A percentile compares a stretch with the other conserved stretches of the same genome.
phyloP scores from a whole-genome alignment of 2,888 invertebrate genomes.

The Lithophane ornitopus region DNA sequence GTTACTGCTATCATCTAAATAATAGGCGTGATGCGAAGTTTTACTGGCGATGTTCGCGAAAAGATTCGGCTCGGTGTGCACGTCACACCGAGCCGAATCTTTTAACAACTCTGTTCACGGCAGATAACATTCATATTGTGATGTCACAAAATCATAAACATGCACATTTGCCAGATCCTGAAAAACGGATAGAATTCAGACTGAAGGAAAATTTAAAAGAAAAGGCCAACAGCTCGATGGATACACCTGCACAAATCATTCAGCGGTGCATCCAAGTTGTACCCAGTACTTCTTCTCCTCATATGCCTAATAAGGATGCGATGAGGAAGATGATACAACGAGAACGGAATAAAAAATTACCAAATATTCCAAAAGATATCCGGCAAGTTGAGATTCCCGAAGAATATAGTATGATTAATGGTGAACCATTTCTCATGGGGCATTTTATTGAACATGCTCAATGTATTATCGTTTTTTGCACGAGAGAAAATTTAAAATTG shows the following conservation, averaged over 20 bases:
- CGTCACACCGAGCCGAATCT: too few species aligned
- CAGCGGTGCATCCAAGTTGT: slow-evolving; percentile 9
- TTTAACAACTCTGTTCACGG: too few species aligned
- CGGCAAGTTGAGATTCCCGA: not conserved
- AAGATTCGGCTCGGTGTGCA: too few species aligned
- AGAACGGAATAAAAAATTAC: slow-evolving; percentile 4
- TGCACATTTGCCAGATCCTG: slow-evolving; percentile 6
- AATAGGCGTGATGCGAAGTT: too few species aligned
- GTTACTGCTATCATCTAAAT: too few species aligned
- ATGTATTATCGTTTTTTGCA: too few species aligned
- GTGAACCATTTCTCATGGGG: too few species aligned
- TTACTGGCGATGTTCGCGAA: too few species aligned
- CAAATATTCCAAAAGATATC: slow-evolving; percentile 11
- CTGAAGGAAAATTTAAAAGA: slow-evolving; percentile 13
- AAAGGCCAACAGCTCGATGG: slow-evolving; percentile 8
- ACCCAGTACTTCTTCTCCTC: slow-evolving; percentile 5
- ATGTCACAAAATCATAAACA: slow-evolving; percentile 3
- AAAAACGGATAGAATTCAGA: not conserved
- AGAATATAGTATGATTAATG: too few species aligned
- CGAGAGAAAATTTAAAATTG: too few species aligned
- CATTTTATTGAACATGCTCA: too few species aligned
- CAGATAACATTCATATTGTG: too few species aligned
- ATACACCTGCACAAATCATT: slow-evolving; percentile 14
- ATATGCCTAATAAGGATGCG: slow-evolving; percentile 10
- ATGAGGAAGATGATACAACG: slow-evolving; percentile 19